phyloP scores from a whole-genome alignment of 2,797 vertebrate species.

The Lateolabrax maculatus region DNA sequence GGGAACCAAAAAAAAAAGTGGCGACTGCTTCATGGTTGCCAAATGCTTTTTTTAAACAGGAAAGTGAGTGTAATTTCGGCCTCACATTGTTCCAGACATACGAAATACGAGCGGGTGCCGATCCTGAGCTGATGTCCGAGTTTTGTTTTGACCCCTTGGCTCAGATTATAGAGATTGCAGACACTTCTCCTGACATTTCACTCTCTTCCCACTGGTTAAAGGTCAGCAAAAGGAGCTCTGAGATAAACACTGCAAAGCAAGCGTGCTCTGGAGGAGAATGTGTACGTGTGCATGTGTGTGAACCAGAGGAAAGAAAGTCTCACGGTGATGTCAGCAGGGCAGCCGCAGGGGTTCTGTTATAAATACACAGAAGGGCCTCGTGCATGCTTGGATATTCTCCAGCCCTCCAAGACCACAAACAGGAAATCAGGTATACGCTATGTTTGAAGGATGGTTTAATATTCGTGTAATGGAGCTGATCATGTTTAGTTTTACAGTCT shows the following conservation, averaged over 20 bases:
- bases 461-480: not conserved
- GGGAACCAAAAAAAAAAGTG: conserved; percentile 49
- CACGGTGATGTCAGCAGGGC: conserved; percentile 25
- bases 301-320: not conserved
- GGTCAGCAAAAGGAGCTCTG: conserved; percentile 45
- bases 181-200: conserved; percentile 45
- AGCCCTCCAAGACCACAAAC: not conserved
- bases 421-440: not conserved
- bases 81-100: conserved; percentile 43
- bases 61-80: conserved; percentile 27
- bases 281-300: not conserved
- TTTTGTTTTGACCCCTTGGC: conserved; percentile 51
- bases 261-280: not conserved
- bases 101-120: conserved; percentile 2
- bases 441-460: not conserved
- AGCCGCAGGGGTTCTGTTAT: conserved; percentile 9
- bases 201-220: conserved; percentile 53
- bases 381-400: not conserved
- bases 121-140: conserved; percentile 29
- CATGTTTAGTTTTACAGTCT: not conserved
- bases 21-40: conserved; percentile 21
- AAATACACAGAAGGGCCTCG: not conserved
- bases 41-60: conserved; percentile 57
- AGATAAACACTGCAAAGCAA: conserved; percentile 39
- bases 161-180: conserved; percentile 30